Conservation (phyloP, 2,113 vertebrate species). For the Lota lota region DNA sequence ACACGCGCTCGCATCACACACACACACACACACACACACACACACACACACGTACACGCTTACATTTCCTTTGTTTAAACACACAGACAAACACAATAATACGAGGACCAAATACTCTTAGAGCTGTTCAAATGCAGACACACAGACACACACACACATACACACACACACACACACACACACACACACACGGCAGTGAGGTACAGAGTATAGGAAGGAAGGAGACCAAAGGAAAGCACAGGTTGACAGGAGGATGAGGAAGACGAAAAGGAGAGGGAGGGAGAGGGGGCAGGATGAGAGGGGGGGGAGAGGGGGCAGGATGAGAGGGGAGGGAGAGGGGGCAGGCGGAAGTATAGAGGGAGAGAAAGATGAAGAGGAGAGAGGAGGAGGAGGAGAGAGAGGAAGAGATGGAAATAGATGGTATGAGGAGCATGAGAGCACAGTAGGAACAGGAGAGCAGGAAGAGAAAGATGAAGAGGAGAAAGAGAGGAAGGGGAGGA, state of each 20-base stretch:
- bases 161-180: conserved; percentile 2
- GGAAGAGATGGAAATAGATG: neutral
- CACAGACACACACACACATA: neutral
- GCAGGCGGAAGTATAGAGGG: neutral
- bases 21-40: neutral
- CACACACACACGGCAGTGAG: neutral
- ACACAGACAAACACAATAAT: conserved; percentile 1
- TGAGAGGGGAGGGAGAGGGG: neutral
- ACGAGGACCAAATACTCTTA: neutral
- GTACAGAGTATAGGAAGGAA: neutral
- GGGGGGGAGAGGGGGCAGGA: neutral
- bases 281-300: neutral
- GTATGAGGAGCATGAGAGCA: neutral
- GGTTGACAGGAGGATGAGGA: neutral
- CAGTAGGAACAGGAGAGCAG: neutral
- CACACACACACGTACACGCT: neutral
- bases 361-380: neutral
- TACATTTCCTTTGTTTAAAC: neutral
- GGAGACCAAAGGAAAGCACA: neutral
- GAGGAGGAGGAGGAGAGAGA: neutral
- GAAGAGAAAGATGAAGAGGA: too few species aligned
- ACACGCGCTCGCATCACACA: neutral
- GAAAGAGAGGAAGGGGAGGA: neutral
- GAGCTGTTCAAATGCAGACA: neutral
- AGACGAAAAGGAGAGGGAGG: neutral